Evolutionary conservation across 2,113 vertebrate species (phyloP), one percentile per base, ranked within the genome.

Genomic region (Oplegnathus fasciatus): DNA sequence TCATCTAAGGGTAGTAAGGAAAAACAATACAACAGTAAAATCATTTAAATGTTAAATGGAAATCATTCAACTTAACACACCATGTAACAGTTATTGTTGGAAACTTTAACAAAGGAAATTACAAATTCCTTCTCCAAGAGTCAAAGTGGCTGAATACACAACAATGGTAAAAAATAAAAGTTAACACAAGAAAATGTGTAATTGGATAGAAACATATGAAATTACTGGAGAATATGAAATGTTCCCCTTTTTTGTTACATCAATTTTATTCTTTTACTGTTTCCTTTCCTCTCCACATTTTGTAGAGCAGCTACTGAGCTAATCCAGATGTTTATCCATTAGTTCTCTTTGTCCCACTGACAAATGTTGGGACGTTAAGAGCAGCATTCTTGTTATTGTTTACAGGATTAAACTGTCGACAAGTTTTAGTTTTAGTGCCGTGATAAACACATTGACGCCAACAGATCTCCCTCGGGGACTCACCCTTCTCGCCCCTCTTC

Each of bases 401-500:
- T 40, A 40, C 14, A 72, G 70, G 34, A 42, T 20, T 1, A 26
- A 30, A 44, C 20, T 46, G 42, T 11, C 11, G 3, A 28, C 10
- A 13, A 50, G 30, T 34, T 57, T 54, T 9, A 28, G 60, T 28
- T 44, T 44, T 11, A 44, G 10, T 13, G 42, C 42, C 1, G 40
- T 44, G 15, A 46, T 46, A 46, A 46, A 46, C 44, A 46, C 44
- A 17, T 28, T 0, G 7, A 8, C 17, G 20, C 20, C 4, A 18
- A 78, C 46, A 65, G 30, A 40, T 2, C 24, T 40, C 28, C 26
- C 5, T 20, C 32, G 1, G 1, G 7, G 22, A 64, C 92, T 89
- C 94, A 99, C 98, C 98, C 95, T 99, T 99, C 94, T 99, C 98
- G 26, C 98, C 98, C 88, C 98, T 96, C 96, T 99, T 99, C 96